These are phyloP conservation scores for Nowickia ferox DNA, from an alignment of 2,888 invertebrate genomes.

Conservation along the genomic window DNA sequence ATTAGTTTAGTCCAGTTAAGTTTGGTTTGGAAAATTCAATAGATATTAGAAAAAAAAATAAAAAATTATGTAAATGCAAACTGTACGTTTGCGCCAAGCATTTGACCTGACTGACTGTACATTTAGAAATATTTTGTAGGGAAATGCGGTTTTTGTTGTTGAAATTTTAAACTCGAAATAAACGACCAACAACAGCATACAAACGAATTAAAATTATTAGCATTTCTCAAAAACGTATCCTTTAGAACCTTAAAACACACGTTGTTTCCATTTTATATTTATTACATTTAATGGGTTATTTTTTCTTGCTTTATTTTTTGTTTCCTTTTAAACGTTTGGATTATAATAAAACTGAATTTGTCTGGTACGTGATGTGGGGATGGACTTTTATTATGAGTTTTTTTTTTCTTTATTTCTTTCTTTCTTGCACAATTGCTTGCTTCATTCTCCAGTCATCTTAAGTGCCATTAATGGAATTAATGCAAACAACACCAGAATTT, in stretches of 20 bases:
- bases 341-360: slow-evolving; percentile 45
- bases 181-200: too few relatives aligned
- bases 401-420: neutral
- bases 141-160: too few relatives aligned
- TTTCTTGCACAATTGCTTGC: neutral
- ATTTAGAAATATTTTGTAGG: too few relatives aligned
- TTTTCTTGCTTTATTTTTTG: neutral
- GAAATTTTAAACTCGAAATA: too few relatives aligned
- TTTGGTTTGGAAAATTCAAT: too few relatives aligned
- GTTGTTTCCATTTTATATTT: slow-evolving; percentile 9
- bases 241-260: neutral
- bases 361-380: slow-evolving; percentile 63
- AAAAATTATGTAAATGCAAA: too few relatives aligned
- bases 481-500: slow-evolving; percentile 68
- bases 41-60: too few relatives aligned
- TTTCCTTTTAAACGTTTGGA: slow-evolving; percentile 9
- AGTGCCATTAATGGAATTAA: slow-evolving; percentile 69
- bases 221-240: neutral
- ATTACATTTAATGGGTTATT: neutral
- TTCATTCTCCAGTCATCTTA: slow-evolving; percentile 51
- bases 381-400: neutral
- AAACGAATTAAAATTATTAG: neutral
- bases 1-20: too few relatives aligned
- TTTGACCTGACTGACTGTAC: too few relatives aligned
- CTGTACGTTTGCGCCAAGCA: too few relatives aligned